Evolutionary conservation across 2,113 vertebrate species (phyloP), one percentile per base, ranked within the genome.

Genomic region (Malurus melanocephalus): DNA sequence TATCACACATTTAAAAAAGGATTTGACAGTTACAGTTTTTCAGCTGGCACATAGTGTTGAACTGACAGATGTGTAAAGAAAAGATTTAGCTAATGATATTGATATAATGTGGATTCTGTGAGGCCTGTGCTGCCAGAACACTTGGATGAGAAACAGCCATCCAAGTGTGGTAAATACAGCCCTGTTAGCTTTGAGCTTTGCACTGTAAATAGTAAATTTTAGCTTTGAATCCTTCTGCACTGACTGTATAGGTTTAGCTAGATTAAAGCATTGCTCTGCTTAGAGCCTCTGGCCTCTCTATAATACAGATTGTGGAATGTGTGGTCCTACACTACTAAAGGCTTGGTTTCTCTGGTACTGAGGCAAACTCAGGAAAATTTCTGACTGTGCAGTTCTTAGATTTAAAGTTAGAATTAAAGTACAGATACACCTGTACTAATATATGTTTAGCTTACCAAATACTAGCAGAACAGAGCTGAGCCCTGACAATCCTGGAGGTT

Each of bases 31-130:
- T 85, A 62, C 91, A 80, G 81, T 30, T 92, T 93, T 85, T 92
- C 87, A 73, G 46, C 64, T 87, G 74, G 89, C 81, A 48, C n/a
- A 5, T 26, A 18, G 55, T 65, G 67, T 66, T 85, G 85, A 94
- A 62, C 81, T 73, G 91, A 85, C 94, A 92, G 87, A 84, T 92
- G 85, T 86, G 90, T 79, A 85, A 95, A 86, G 92, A 71, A 84
- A 83, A 88, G 80, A 12, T 78, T 86, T 81, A 78, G 85, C 77
- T 92, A 84, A 78, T 53, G 93, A 91, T 86, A 96, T 55, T 59
- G 88, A 92, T 91, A 83, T 61, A 35, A 86, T 83, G 82, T 75
- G 62, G n/a, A 7, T 52, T 88, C 51, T 87, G 53, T 33, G 35
- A 77, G 71, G 68, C 28, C 46, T 30, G 1, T 42, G 60, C 68